Base-by-base conservation (phyloP, 2,797 vertebrate species). In the Pseudomugil tenellus region DNA sequence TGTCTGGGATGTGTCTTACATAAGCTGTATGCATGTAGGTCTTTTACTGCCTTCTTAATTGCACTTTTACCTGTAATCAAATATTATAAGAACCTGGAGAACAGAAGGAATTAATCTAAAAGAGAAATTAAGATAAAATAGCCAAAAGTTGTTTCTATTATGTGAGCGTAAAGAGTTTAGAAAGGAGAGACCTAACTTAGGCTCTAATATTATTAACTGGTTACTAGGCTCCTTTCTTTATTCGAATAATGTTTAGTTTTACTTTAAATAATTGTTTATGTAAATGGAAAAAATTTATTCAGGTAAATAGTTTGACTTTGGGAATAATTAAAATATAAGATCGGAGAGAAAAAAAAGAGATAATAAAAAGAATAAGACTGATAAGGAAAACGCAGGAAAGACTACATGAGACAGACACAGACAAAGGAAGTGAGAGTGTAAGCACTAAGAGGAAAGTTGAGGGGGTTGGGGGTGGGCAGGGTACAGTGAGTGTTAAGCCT, bases 401-500 rank as follows among this genome's bases (percentile, higher is more conserved):
- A 67, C 35, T 52, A 32, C 72, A 4, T 39, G 16, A 76, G 58
- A 58, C 7, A 48, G 60, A 73, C 35, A 32, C 43, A 78, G 72
- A 80, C 78, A 87, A 86, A 84, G 81, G 78, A 72, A 65, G 79
- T 66, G 74, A 76, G 76, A 67, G 61, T 63, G 74, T 65, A 61
- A 68, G 74, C 79, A 82, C 72, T 51, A 59, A 51, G 57, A 37
- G 60, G 29, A 68, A 29, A 48, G 23, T 60, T 56, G 69, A n/a
- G 58, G 63, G 71, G 77, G 41, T 39, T 43, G 41, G 19, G 41
- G 19, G 41, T 43, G 41, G 17, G 19, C 62, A 67, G 17, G 61
- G 72, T 81, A 73, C 66, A 73, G 64, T 82, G 70, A 70, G 80
- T 83, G 82, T 74, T 87, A 88, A 92, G 85, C 78, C 84, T 89